phyloP scores from a whole-genome alignment of 2,888 invertebrate species.

The Pachycephus smyrnensis region DNA sequence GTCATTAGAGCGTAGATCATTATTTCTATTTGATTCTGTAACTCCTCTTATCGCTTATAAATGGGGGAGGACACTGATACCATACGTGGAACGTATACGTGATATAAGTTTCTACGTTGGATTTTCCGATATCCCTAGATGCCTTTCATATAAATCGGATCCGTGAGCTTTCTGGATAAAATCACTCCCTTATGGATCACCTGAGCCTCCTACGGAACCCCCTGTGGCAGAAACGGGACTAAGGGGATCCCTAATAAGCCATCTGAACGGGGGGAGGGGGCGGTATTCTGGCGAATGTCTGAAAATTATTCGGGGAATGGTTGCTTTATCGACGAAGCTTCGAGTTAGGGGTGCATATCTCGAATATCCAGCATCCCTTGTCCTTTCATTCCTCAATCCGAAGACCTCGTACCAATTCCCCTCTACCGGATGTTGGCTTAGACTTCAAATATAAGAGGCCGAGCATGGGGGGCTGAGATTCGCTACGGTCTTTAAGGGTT shows the following conservation, averaged over 20 bases:
- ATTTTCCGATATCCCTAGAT: neutral
- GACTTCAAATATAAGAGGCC: neutral
- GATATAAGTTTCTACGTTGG: neutral
- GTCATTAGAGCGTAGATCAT: neutral
- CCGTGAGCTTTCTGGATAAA: neutral
- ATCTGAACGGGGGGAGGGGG: neutral
- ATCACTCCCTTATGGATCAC: neutral
- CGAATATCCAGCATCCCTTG: neutral
- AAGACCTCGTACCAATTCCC: neutral
- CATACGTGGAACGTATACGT: neutral
- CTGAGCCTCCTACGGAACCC: neutral
- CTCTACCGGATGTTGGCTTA: neutral
- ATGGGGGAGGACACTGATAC: neutral
- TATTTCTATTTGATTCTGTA: neutral
- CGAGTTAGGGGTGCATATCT: neutral
- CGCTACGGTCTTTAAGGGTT: neutral
- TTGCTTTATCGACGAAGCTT: neutral
- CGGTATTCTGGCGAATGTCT: neutral
- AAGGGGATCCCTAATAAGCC: constrained; percentile 1
- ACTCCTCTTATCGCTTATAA: neutral
- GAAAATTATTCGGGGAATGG: constrained; percentile 1
- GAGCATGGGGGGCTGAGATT: neutral
- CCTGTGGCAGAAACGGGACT: neutral
- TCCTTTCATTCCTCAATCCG: neutral
- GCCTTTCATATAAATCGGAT: neutral